Evolutionary conservation across 1,140 invertebrate species (phyloP), one percentile per base, ranked within the genome.

Genomic region (Bombus impatiens): DNA sequence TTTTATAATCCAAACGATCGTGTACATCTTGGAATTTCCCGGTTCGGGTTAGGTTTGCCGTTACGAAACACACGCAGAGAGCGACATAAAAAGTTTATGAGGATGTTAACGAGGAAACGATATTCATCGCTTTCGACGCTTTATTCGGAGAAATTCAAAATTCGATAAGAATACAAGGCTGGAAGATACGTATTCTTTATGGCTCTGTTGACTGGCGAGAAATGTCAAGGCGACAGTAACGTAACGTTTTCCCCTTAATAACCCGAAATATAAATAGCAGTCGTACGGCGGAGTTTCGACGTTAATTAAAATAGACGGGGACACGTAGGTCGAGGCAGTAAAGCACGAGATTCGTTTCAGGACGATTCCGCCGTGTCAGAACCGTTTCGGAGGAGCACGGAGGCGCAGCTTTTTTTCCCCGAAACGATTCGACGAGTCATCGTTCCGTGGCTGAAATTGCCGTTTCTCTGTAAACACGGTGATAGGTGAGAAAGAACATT

Each of bases 141-240:
- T 74, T 22, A 28, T 5, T 32, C 18, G 62, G 3, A 42, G 53
- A 78, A 32, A 75, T 78, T 78, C 62, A 70, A 70, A n/a, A 47
- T 12, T 25, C 72, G 15, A 37, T 25, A 25, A 35, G 18, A 53
- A 18, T 47, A 75, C 5, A 18, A n/a, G 47, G 18, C 18, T 15
- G 59, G 13, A 28, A 59, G n/a, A 28, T 44, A n/a, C 25, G 47
- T 37, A 70, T 57, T 70, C 35, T 62, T 68, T 77, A 68, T 78
- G n/a, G 75, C n/a, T 57, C 67, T 32, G 71, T 62, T 53, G 13
- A 15, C 10, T n/a, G 32, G 4, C 3, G 74, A 42, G 75, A 90
- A 90, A 89, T 90, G 88, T 90, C 89, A 90, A 90, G 89, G 88
- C 35, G 59, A 59, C 44, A 15, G 59, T 22, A 53, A 53, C n/a